Percentiles rank a stretch among this genome's conserved stretches.
These are phyloP conservation scores for Myanophis thanlyinensis DNA, from an alignment of 2,113 vertebrate genomes.

Conservation along the genomic window DNA sequence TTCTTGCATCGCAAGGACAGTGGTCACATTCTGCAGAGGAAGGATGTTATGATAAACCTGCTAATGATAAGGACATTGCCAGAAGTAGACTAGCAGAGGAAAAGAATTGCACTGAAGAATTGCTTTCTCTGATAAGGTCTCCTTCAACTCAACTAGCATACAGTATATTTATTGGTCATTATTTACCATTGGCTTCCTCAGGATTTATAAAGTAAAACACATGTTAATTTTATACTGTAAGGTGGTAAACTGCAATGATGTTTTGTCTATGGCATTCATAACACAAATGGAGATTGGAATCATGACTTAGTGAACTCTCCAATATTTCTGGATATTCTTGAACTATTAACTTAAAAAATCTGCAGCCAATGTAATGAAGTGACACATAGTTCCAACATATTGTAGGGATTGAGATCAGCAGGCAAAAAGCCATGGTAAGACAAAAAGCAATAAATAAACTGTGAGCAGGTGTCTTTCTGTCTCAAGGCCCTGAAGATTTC, in stretches of 20 bases:
- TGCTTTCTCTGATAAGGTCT: not conserved
- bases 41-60: not conserved
- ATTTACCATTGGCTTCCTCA: not conserved
- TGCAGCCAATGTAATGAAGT: not conserved
- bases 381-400: not conserved
- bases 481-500: not conserved
- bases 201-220: not conserved
- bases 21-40: not conserved
- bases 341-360: not conserved
- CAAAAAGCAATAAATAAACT: not conserved
- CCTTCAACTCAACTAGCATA: not conserved
- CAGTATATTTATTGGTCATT: not conserved
- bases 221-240: conserved; percentile 12
- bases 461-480: not conserved
- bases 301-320: not conserved
- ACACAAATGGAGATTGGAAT: not conserved
- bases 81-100: not conserved
- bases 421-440: not conserved
- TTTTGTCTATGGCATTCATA: not conserved
- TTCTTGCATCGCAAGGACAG: not conserved
- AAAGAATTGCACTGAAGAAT: not conserved
- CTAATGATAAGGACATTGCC: not conserved
- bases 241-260: not conserved
- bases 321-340: not conserved
- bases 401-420: not conserved